Evolutionary conservation across 30 jellyfish, hydroid and myxozoan genomes (phyloP).

Genomic region (Sanderia malayensis): DNA sequence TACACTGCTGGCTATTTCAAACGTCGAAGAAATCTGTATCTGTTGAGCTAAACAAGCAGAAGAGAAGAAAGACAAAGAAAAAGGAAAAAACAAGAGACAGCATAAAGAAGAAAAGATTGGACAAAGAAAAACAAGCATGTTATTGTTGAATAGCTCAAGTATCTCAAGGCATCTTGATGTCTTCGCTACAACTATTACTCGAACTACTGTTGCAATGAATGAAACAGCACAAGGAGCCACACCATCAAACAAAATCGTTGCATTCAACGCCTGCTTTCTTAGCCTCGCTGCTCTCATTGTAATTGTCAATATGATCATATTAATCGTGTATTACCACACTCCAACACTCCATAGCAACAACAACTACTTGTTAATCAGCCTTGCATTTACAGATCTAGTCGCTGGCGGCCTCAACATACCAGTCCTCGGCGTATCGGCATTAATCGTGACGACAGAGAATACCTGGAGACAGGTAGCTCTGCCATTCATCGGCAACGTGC

Average conservation of each 20-base stretch:
- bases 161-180: background rate
- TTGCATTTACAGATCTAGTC: conserved; percentile 50
- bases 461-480: conserved; percentile 2
- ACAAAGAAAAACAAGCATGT: too few species aligned
- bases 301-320: conserved; percentile 25
- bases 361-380: conserved; percentile 47
- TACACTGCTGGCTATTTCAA: too few species aligned
- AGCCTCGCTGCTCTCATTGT: conserved; percentile 43
- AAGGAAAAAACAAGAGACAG: too few species aligned
- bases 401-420: conserved; percentile 59
- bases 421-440: conserved; percentile 30
- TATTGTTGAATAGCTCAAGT: too few species aligned
- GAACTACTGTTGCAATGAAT: too few species aligned
- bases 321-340: conserved; percentile 42
- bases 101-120: too few species aligned
- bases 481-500: conserved; percentile 34
- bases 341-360: conserved; percentile 46
- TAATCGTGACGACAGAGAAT: background rate
- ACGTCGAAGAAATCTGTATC: too few species aligned
- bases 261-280: conserved; percentile 29
- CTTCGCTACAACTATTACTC: background rate
- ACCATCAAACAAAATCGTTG: background rate
- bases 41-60: too few species aligned
- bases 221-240: background rate
- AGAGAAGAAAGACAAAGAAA: too few species aligned